Evolutionary conservation across 2,113 vertebrate genomes (phyloP), one percentile per base, ranked within the genome.

Genomic region (Lates calcarifer): DNA sequence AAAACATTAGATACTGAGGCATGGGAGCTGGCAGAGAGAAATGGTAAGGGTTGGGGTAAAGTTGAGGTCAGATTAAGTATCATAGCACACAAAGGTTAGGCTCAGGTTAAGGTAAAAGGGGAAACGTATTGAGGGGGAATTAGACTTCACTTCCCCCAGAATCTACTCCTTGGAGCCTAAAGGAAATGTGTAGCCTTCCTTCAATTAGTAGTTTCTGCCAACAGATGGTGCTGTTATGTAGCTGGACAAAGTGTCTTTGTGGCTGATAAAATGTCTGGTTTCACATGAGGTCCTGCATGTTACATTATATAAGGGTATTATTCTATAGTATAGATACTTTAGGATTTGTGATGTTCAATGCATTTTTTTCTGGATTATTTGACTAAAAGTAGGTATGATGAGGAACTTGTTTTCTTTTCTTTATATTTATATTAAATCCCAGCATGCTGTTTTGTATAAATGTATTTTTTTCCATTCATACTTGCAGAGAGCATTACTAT

Each of bases 151-250:
- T 5, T 26, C 53, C 26, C 6, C 55, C 15, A 8, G 3, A 24
- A 5, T 57, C 13, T 29, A 14, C 24, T 56, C 12, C 14, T 12
- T 5, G n/a, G 20, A 13, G 17, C 7, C 4, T 35, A 20, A 10
- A 68, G 26, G 20, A 43, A 77, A 58, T 60, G 20, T 31, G 31
- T 6, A 1, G 47, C 43, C 41, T 56, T 28, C 28, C 37, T 81
- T 81, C 51, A 85, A 18, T 81, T 64, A 14, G 24, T 18, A 28
- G 2, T 29, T 78, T 71, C 74, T 12, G 26, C 88, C 94, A 78
- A 76, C 66, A 94, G 93, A 85, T 91, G 92, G 89, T 8, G 86
- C 72, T 91, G 75, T 90, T 80, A 35, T 77, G 84, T 29, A 74
- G 83, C 76, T 69, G 53, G 86, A 70, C 28, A 75, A 77, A 73